These are phyloP conservation scores for Cryptus armator DNA, from an alignment of 2,888 invertebrate genomes.

Conservation along the genomic window DNA sequence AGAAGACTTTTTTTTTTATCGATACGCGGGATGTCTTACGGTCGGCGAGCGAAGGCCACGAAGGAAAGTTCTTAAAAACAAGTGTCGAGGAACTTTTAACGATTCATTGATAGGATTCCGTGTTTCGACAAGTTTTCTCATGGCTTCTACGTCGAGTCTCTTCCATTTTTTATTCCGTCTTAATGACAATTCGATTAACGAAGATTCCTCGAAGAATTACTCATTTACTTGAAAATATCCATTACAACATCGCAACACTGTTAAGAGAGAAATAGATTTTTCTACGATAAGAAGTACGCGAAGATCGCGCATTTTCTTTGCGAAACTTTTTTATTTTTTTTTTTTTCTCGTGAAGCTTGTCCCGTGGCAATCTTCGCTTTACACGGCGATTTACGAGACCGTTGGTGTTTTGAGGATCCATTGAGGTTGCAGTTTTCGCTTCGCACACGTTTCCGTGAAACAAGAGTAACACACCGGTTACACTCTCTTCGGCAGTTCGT, in stretches of 20 bases:
- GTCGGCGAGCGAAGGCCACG: too few species aligned
- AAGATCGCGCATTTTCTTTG: too few species aligned
- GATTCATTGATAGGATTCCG: not conserved
- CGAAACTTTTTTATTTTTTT: not conserved
- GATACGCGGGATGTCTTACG: too few species aligned
- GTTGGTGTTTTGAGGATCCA: conserved; percentile 50
- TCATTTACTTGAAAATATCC: too few species aligned
- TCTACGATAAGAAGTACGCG: too few species aligned
- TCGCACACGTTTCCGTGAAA: conserved; percentile 25
- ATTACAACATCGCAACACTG: too few species aligned
- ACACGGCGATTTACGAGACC: conserved; percentile 55
- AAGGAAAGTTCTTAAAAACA: not conserved
- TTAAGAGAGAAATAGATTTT: too few species aligned
- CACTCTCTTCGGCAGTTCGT: not conserved
- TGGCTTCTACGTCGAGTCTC: too few species aligned
- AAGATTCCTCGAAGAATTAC: too few species aligned
- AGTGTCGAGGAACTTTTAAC: not conserved
- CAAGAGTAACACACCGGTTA: conserved; percentile 39
- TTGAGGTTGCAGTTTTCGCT: conserved; percentile 37
- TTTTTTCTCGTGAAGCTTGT: not conserved
- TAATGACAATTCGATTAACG: too few species aligned
- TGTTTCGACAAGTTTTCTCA: not conserved
- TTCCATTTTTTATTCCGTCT: too few species aligned
- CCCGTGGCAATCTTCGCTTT: conserved; percentile 57
- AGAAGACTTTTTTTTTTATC: too few species aligned